phyloP scores from a whole-genome alignment of 2,797 vertebrate genomes.

The Apogon talboti region DNA sequence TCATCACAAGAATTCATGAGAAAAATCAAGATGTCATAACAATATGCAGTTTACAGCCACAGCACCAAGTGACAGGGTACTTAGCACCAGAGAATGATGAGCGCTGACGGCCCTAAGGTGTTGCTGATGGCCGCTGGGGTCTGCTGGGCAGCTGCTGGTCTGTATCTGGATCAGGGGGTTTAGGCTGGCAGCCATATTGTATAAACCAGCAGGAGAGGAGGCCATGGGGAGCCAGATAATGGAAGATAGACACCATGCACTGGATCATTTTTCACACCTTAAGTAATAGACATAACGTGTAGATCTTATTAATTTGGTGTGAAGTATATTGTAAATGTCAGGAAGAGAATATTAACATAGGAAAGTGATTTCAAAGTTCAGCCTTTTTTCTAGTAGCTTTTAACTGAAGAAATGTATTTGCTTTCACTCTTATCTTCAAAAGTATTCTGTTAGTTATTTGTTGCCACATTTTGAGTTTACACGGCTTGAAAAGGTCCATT shows the following conservation, averaged over 20 bases:
- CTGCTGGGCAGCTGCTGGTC: conserved; percentile 75
- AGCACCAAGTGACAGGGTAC: conserved; percentile 72
- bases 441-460: conserved; percentile 51
- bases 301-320: conserved; percentile 1
- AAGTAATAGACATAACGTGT: neutral
- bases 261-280: conserved; percentile 46
- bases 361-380: neutral
- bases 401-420: conserved; percentile 20
- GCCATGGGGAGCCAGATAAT: conserved; percentile 49
- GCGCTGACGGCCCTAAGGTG: conserved; percentile 69
- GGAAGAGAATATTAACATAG: neutral
- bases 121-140: conserved; percentile 61
- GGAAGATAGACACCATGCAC: conserved; percentile 31
- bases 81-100: conserved; percentile 71
- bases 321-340: conserved; percentile 5
- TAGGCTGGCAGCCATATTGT: conserved; percentile 74
- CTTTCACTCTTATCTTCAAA: conserved; percentile 20
- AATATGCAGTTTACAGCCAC: conserved; percentile 80
- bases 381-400: neutral
- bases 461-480: conserved; percentile 81
- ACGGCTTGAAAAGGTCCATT: conserved; percentile 74
- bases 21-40: conserved; percentile 67
- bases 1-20: conserved; percentile 57
- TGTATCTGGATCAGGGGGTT: conserved; percentile 57
- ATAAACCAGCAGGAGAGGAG: conserved; percentile 70